Conservation (phyloP, 2,797 vertebrate genomes). For the Myotis daubentonii region DNA sequence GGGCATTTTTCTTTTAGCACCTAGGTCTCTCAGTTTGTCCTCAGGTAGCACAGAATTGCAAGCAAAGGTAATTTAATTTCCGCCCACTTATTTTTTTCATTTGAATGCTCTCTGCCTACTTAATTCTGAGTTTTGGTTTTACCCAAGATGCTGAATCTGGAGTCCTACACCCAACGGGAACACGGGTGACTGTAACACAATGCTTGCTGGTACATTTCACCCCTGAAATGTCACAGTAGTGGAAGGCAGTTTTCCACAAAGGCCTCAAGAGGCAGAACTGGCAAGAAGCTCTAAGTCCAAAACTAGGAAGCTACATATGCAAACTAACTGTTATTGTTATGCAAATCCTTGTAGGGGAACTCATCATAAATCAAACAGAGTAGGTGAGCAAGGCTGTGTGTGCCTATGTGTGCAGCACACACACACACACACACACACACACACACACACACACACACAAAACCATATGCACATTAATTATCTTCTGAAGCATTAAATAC, state of each 20-base stretch:
- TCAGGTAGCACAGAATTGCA: not conserved
- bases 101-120: not conserved
- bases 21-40: not conserved
- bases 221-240: not conserved
- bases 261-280: conserved; percentile 45
- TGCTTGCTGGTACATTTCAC: conserved; percentile 10
- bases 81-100: not conserved
- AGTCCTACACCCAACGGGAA: not conserved
- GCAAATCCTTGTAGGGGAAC: conserved; percentile 79
- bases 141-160: not conserved
- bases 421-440: accelerated
- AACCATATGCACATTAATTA: not conserved
- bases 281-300: not conserved
- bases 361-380: not conserved
- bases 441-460: not conserved
- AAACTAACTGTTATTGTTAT: conserved; percentile 74
- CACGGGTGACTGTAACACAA: not conserved
- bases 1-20: not conserved
- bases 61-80: not conserved
- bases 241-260: conserved; percentile 64
- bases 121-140: conserved; percentile 17
- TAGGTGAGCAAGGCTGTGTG: not conserved
- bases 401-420: not conserved
- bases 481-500: conserved; percentile 21
- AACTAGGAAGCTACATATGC: conserved; percentile 56